A percentile compares a stretch with the other conserved stretches of the same genome.
Evolutionary conservation across 2,888 invertebrate species (phyloP).

Genomic region (Palloptera scutellata): DNA sequence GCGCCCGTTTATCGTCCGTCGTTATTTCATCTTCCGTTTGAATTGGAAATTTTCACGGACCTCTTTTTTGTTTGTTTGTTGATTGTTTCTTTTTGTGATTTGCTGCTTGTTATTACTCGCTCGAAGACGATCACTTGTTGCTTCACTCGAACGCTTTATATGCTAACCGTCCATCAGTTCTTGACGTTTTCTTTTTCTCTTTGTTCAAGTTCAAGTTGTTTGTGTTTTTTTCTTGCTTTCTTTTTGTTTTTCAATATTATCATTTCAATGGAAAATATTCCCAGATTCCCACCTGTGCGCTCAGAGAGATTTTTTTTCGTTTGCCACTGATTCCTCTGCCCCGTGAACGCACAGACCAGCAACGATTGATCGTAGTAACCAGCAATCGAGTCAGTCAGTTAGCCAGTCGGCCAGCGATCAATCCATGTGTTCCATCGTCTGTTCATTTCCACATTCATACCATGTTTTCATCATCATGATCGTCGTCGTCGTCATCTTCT

Average conservation of each 20-base stretch:
- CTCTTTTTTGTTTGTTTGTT: neutral
- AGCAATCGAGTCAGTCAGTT: neutral
- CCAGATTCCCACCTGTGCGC: conserved; percentile 45
- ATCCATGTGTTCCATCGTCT: conserved; percentile 1
- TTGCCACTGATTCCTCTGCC: neutral
- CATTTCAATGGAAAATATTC: conserved; percentile 36
- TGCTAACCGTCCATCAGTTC: too few species aligned
- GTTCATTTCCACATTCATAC: neutral
- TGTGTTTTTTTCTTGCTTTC: conserved; percentile 4
- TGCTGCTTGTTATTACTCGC: too few species aligned
- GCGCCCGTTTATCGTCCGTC: conserved; percentile 28
- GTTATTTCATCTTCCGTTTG: conserved; percentile 25
- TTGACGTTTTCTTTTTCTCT: neutral
- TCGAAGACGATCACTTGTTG: too few species aligned
- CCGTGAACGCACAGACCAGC: neutral
- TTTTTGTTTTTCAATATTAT: conserved; percentile 18
- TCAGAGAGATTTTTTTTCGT: neutral
- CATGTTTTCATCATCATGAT: too few species aligned
- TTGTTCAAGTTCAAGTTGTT: neutral
- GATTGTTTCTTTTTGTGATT: too few species aligned
- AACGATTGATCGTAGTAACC: neutral
- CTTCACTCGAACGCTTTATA: too few species aligned
- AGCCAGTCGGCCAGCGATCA: neutral
- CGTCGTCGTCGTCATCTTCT: conserved; percentile 1
- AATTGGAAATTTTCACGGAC: too few species aligned